Base-by-base conservation (phyloP, 2,888 invertebrate genomes). In the Empis stercorea region DNA sequence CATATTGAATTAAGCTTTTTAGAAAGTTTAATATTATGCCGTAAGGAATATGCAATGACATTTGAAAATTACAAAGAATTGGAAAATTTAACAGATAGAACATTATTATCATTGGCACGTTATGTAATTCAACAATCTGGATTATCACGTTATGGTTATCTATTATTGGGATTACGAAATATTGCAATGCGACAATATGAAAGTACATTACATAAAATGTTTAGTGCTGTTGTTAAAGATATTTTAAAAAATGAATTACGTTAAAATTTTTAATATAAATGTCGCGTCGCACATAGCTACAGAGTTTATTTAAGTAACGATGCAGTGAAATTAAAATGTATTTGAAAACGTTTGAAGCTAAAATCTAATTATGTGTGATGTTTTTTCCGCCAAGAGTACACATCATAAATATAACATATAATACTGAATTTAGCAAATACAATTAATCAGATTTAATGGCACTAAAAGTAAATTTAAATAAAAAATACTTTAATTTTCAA, bases 21-120 rank as follows among this genome's bases (percentile, higher is more conserved):
- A 20, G 74, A 75, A 57, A 72, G 73, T 1, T 61, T 74, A 16
- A 64, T 72, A 17, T 60, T 76, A 13, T 75, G 73, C 50, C 63
- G 75, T 13, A 71, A 70, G 58, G 69, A 69, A 46, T 56, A 63
- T 30, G 65, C 66, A 0, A 9, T 64, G 3, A 61, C 49, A 16
- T 47, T 54, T 0, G 63, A 64, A 11, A 62, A 61, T 47, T 59
- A 61, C 0, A 45, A 61, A 4, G 49, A 66, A 15, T 48, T 69
- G 36, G 68, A 67, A 45, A 53, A 61, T 0, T 59, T 66, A 45
- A 54, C 65, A 2, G 66, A 69, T 50, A 58, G 59, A 4, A 65
- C 67, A 1, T 51, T 69, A 10, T 52, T 62, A 13, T 60, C 67
- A 10, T 51, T 69, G 44, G 68, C 65, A 1, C 61, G 63, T 2